A percentile compares a stretch with the other conserved stretches of the same genome.
phyloP scores from a whole-genome alignment of 2,113 vertebrate genomes.

The Grammomys surdaster region DNA sequence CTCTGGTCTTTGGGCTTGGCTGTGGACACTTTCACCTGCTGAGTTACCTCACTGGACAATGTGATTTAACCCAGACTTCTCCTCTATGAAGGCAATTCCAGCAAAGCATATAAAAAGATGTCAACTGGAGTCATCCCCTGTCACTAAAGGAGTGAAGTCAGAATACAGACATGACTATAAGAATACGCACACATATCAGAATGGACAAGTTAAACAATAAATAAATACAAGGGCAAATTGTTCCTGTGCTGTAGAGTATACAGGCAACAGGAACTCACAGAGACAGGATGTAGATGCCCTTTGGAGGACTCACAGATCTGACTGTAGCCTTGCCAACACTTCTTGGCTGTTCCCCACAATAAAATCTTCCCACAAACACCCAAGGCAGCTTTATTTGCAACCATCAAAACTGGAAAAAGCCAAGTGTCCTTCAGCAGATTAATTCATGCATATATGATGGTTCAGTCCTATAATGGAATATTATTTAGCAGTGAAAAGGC shows the following conservation, averaged over 20 bases:
- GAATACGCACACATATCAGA: background rate
- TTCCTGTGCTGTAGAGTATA: background rate
- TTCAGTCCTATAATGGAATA: background rate
- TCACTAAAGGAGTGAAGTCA: background rate
- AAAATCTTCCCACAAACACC: background rate
- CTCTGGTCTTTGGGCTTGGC: background rate
- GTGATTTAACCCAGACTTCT: background rate
- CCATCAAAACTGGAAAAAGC: background rate
- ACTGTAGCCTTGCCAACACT: background rate
- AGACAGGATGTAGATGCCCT: background rate
- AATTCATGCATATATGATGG: fast-evolving
- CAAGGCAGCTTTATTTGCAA: background rate
- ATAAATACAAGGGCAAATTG: too few relatives aligned
- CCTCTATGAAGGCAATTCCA: background rate
- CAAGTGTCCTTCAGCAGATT: background rate
- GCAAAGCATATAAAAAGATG: background rate
- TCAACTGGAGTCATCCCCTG: background rate
- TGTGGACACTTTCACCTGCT: background rate
- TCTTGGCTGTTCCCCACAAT: background rate
- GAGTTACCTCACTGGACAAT: background rate
- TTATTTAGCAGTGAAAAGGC: background rate
- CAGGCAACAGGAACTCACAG: background rate
- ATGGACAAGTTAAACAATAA: background rate
- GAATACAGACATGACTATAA: background rate
- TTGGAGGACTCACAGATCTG: background rate